phyloP scores from a whole-genome alignment of 2,113 vertebrate species.

The Pleuronectes platessa region DNA sequence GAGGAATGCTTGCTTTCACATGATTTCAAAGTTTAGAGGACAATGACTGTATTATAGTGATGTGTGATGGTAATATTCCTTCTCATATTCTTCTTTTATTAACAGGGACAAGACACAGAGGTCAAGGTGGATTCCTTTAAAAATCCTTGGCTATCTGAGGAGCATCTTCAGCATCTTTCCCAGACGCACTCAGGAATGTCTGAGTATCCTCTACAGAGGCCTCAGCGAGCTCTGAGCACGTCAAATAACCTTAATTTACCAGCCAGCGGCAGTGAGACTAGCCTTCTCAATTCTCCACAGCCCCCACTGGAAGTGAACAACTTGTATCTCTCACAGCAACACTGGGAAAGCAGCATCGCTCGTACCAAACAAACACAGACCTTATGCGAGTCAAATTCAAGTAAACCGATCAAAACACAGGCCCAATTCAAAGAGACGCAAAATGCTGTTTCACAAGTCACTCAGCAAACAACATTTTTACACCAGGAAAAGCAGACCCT shows the following conservation, averaged over 20 bases:
- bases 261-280: neutral
- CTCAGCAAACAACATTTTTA: slow-evolving; percentile 1
- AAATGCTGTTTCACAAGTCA: neutral
- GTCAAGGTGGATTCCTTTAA: slow-evolving; percentile 28
- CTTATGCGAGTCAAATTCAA: neutral
- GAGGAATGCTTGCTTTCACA: no score
- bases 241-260: neutral
- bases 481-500: slow-evolving; percentile 5
- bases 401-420: neutral
- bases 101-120: slow-evolving; percentile 59
- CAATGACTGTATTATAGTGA: slow-evolving; percentile 6
- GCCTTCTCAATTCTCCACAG: slow-evolving; percentile 17
- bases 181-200: slow-evolving; percentile 58
- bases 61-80: slow-evolving; percentile 20
- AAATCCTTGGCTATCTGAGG: slow-evolving; percentile 25
- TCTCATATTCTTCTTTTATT: slow-evolving; percentile 52
- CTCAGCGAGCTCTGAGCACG: slow-evolving; percentile 8
- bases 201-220: slow-evolving; percentile 19
- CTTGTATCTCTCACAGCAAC: slow-evolving; percentile 28
- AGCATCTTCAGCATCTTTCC: slow-evolving; percentile 41
- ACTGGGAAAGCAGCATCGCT: slow-evolving; percentile 30
- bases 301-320: slow-evolving; percentile 24
- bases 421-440: neutral
- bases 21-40: neutral
- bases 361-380: slow-evolving; percentile 22